Base-by-base conservation (phyloP, 2,888 invertebrate genomes). In the Prosapia bicincta region DNA sequence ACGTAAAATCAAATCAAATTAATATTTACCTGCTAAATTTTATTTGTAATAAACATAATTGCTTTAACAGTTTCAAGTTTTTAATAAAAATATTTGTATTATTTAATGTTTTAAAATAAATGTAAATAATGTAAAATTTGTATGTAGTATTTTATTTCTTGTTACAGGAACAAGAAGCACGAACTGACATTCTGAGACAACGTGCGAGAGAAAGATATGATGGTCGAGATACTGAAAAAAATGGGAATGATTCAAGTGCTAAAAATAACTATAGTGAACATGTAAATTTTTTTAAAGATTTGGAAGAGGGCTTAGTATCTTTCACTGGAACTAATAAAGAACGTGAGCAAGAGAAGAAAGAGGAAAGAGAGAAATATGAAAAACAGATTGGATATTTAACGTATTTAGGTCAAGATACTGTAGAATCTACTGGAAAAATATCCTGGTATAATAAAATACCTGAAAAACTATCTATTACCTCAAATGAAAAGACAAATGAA, bases 361-460 rank as follows among this genome's bases (percentile, higher is more conserved):
- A 93, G 74, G 97, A 98, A 83, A 91, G 93, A 83, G 98, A 99
- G 84, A 96, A 97, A 82, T 98, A 97, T 88, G 99, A 99, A 84
- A 98, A 98, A 83, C 95, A 96, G 86, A 96, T 99, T 83, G 99
- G 99, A 0, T 95, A 97, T 82, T 87, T 99, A 54, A 98, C 97
- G 3, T 98, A 98, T 86, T 88, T 99, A 74, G 99, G 98, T 0
- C 98, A 99, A 85, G 95, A 95, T 82, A 93, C 94, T 38, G 92
- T 94, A 85, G 95, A 96, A 86, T 90, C 91, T 1, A 88, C 92
- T n/a, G 94, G 93, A 43, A 92, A 93, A 82, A 90, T 90, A 81
- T 95, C 93, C 81, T 98, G 98, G 97, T 98, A 97, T 86, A 92
- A 96, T 84, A 88, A 91, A 74, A 84, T 88, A 25, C 93, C 94